Evolutionary conservation across 2,888 invertebrate species (phyloP), one percentile per base, ranked within the genome.

Genomic region (Noctuana brunneofusca): DNA sequence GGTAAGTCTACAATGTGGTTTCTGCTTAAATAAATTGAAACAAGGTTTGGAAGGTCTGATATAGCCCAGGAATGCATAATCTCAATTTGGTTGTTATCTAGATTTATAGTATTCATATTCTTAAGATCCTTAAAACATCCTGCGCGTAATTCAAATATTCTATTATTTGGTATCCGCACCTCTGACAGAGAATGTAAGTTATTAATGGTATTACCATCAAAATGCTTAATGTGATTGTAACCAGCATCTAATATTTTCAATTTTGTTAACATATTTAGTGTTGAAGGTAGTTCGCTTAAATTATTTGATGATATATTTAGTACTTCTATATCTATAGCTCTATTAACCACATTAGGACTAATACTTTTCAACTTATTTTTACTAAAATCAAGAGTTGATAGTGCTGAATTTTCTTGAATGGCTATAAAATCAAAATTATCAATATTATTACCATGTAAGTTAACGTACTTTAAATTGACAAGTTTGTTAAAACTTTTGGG

Each of bases 11-110:
- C 91, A n/a, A 96, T 87, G 68, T 94, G 94, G 78, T 96, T 96
- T 71, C 93, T 93, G 32, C 95, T 94, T 60, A 97, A 83, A 59
- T 94, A 93, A 18, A 97, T 84, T 5, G 95, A 94, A 64, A 94
- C 92, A 27, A 96, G 80, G 63, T 94, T 94, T 0, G 96, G 95
- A 49, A 97, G 81, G 63, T 93, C 92, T 60, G 93, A 90, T 35
- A 97, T 93, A 0, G 96, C 94, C 65, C 95, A 95, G 0, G 95
- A 92, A 73, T 96, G 95, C 32, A 97, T 92, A 18, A 94, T 89
- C 76, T 94, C 93, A 32, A 98, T 92, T 75, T 96, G 95, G 80
- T 98, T 97, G 74, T 95, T 95, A 68, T 97, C 96, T 69, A 98
- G 89, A 83, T 97, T 95, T 41, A 98, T 92, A 46, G 94, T 93